phyloP scores from a whole-genome alignment of 2,888 invertebrate genomes.

The Calliopum simillimum region DNA sequence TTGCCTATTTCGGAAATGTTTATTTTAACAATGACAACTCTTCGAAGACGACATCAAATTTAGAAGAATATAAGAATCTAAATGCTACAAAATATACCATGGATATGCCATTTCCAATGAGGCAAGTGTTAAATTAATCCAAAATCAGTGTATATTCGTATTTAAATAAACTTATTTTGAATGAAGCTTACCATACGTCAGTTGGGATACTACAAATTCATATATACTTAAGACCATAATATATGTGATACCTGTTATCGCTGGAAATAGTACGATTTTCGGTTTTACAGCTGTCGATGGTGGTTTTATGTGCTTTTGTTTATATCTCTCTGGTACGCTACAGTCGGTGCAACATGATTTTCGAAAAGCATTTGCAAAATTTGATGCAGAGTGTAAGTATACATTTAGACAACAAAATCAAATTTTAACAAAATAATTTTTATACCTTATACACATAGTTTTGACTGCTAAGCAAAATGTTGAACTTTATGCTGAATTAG shows the following conservation, averaged over 20 bases:
- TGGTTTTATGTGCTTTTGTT: slow-evolving; percentile 20
- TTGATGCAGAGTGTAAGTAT: neutral
- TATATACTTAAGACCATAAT: neutral
- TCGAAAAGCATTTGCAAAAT: neutral
- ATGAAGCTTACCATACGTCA: neutral
- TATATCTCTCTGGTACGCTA: slow-evolving; percentile 11
- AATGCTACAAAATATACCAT: slow-evolving; percentile 11
- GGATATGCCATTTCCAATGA: neutral
- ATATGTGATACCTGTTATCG: neutral
- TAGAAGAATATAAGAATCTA: neutral
- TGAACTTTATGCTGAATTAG: neutral
- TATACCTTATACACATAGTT: neutral
- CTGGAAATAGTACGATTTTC: slow-evolving; percentile 22
- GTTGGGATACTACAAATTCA: neutral
- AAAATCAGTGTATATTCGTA: too few relatives aligned
- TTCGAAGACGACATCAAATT: neutral
- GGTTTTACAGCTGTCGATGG: slow-evolving; percentile 15
- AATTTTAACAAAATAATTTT: neutral
- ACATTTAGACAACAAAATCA: neutral
- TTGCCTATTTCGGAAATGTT: neutral
- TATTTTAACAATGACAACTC: neutral
- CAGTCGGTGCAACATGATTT: slow-evolving; percentile 17
- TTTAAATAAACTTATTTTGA: too few relatives aligned
- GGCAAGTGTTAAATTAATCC: neutral
- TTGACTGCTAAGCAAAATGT: neutral